Evolutionary conservation across 2,113 vertebrate genomes (phyloP), one percentile per base, ranked within the genome.

Genomic region (Atherinomorus stipes): DNA sequence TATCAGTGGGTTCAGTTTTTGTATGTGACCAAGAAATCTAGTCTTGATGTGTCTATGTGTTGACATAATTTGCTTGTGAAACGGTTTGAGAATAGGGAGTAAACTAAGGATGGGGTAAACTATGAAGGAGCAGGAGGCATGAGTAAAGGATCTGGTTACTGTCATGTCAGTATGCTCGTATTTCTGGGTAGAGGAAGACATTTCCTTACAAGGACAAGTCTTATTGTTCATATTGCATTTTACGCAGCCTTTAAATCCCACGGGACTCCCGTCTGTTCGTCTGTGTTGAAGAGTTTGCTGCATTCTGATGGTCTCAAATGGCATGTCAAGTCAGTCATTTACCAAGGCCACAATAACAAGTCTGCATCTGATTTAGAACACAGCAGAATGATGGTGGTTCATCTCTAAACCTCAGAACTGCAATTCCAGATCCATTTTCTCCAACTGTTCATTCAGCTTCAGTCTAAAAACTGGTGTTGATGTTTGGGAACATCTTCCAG

Each of bases 321-420:
- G 78, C 70, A 67, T 69, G 56, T 75, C 42, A 59, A 79, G 53
- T 64, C 74, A 57, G 28, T 88, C 23, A 79, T 85, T 90, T 90
- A 34, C 59, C 70, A 66, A 45, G 66, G 57, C 80, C 76, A 77
- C 84, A 86, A 85, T 82, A 83, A 87, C 84, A 86, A 70, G 80
- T 65, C 57, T 65, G 69, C 49, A 74, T 86, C 62, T 61, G 68
- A 88, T 87, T 88, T 78, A 74, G 81, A 74, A 68, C 5, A 50
- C 63, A 68, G 65, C 50, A 54, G 54, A 59, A 31, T 53, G 71
- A 77, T 82, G 64, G 64, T 58, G 21, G 57, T 64, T 78, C 62
- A 84, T 86, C 80, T 77, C 34, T 38, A 54, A 65, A 42, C 74
- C 77, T 54, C 75, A 76, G 12, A 54, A 28, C 68, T 73, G 60